Base-by-base conservation (phyloP, 2,888 invertebrate genomes). In the Epirrhoe tristata region DNA sequence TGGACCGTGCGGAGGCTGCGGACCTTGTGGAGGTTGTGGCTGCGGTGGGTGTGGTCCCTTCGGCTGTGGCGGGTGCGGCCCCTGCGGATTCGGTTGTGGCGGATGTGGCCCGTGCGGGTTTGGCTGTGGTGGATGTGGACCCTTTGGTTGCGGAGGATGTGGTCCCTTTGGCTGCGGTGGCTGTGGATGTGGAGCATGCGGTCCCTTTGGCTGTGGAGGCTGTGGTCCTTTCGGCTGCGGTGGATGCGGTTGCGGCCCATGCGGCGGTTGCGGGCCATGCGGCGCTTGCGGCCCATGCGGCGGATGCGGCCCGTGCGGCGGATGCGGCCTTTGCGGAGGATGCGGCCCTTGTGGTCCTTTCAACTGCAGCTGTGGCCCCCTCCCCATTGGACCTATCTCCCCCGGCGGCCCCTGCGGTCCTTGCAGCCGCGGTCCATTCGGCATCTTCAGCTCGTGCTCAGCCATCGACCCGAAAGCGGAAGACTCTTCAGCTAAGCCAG, bases 11-110 rank as follows among this genome's bases (percentile, higher is more conserved):
- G 59, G 66, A 8, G 52, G 65, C 1, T 46, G 50, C 6, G 17
- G 55, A 12, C 32, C 32, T 1, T 36, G 65, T 12, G 55, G 70
- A 0, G 56, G 58, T n/a, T 58, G 56, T 16, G 63, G 67, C 10
- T 17, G 12, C 10, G 12, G 43, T 6, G 12, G 43, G 8, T 60
- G 48, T 12, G 58, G 63, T 0, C 36, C 58, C 5, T 43, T 4
- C 16, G 12, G 32, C 43, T 12, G 6, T 12, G n/a, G 36, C 14
- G 51, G 58, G 39, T 50, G 48, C 6, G 46, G 46, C 14, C 14
- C 46, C 10, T 43, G 43, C 10, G 43, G 43, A 43, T 43, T 7
- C 10, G 8, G 10, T 5, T 63, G 57, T 10, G 43, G 52, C 6
- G 17, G 32, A 0, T 43, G 31, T 34, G 39, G 60, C 16, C 53